Base-by-base conservation (phyloP, 1,140 invertebrate genomes). In the Drosophila virilis region DNA sequence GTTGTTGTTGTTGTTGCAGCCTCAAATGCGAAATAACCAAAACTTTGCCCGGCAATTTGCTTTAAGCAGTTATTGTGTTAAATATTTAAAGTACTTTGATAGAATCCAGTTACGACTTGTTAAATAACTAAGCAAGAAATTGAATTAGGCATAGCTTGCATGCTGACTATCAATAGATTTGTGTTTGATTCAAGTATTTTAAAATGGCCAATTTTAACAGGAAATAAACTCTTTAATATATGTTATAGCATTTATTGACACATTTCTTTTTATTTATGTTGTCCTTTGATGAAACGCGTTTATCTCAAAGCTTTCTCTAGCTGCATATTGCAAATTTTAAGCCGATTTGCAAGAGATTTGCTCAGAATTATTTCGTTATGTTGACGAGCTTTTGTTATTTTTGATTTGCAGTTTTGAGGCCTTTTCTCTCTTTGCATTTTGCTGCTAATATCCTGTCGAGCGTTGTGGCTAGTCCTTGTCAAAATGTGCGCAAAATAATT, bases 401-500 rank as follows among this genome's bases (percentile, higher is more conserved):
- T 28, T 28, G 22, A 28, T 48, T 51, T 58, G 28, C 48, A 32
- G 33, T 62, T 38, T 46, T 46, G 15, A 46, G 67, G 10, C n/a
- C 8, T 35, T 15, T 1, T 61, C 10, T 15, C 15, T 35, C 13
- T 43, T 67, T 48, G 64, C 70, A 45, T 73, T 69, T 62, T 69
- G 40, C 9, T 51, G 64, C 64, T 42, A 55, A 38, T 68, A 37
- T 57, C 37, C 69, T 58, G 45, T 58, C 45, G 43, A 35, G 40
- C 48, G 55, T 28, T 57, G 51, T 48, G 52, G 38, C 50, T 70
- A 75, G 69, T 74, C 72, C 66, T 60, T 75, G 65, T 45, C 75
- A 60, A 59, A 74, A 74, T 70, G 72, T 70, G 66, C 66, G 55
- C 61, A 57, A 69, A 69, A 75, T 78, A 74, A 78, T 75, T 75